Evolutionary conservation across 2,113 vertebrate genomes (phyloP).

Genomic region (Ptychochromis oligacanthus): DNA sequence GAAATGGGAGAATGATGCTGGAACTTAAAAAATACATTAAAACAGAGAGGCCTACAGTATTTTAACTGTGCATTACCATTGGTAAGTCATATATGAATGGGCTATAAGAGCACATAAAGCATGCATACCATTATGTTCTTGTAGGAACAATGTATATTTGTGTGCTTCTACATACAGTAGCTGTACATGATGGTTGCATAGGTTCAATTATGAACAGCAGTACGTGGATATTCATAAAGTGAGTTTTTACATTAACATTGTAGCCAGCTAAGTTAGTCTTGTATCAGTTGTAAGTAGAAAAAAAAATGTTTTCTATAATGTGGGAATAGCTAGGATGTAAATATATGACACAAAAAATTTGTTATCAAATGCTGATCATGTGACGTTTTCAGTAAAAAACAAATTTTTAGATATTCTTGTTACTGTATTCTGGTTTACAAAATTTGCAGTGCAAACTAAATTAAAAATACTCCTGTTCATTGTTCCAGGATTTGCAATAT

Average conservation of each 20-base stretch:
- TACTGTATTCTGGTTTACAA: neutral
- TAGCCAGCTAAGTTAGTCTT: neutral
- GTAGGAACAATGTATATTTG: neutral
- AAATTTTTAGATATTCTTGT: neutral
- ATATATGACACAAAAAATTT: neutral
- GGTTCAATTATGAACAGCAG: neutral
- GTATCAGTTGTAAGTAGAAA: neutral
- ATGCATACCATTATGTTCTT: neutral
- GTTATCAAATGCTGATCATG: neutral
- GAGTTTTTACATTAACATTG: constrained; percentile 1
- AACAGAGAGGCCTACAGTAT: neutral
- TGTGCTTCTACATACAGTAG: too few relatives aligned
- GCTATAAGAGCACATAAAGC: neutral
- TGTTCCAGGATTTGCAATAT: neutral
- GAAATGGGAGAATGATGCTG: constrained; percentile 22
- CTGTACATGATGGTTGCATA: neutral
- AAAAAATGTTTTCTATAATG: neutral
- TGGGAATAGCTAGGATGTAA: neutral
- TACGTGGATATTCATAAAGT: neutral
- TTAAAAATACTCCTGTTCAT: neutral
- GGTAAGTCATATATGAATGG: neutral
- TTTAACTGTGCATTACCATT: neutral
- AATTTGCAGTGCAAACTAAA: neutral
- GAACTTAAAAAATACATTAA: too few relatives aligned
- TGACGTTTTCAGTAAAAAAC: neutral